Conservation (phyloP, 2,797 vertebrate species). For the Channallabes apus region DNA sequence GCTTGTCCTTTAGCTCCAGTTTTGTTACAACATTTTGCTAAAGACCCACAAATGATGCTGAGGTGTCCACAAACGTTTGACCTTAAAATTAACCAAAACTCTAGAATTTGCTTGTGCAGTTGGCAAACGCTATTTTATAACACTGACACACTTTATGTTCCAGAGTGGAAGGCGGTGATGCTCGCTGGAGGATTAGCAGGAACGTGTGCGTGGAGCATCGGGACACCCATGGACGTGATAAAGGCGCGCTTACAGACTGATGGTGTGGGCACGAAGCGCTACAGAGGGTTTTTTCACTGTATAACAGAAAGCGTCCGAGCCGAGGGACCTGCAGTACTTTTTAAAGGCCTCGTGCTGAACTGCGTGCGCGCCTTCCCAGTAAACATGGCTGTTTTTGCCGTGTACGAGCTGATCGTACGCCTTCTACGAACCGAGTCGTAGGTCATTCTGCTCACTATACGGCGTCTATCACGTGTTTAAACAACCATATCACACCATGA, state of each 20-base stretch:
- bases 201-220: conserved; percentile 80
- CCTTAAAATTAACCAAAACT: neutral
- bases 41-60: neutral
- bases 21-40: neutral
- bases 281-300: conserved; percentile 81
- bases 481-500: neutral
- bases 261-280: conserved; percentile 70
- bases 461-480: neutral
- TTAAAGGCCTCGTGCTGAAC: conserved; percentile 82
- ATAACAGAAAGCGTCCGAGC: conserved; percentile 72
- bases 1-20: neutral
- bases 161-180: conserved; percentile 76
- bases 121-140: neutral
- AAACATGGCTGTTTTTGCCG: conserved; percentile 83
- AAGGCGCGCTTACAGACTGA: conserved; percentile 83
- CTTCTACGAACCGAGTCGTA: conserved; percentile 50
- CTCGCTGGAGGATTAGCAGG: conserved; percentile 82
- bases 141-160: neutral
- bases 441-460: neutral
- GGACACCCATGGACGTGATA: conserved; percentile 86
- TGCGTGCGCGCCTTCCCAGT: conserved; percentile 84
- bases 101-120: neutral
- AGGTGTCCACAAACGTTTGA: neutral
- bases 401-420: conserved; percentile 77
- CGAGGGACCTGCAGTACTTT: conserved; percentile 79